phyloP scores from a whole-genome alignment of 2,113 vertebrate species.

The Dipodomys merriami region DNA sequence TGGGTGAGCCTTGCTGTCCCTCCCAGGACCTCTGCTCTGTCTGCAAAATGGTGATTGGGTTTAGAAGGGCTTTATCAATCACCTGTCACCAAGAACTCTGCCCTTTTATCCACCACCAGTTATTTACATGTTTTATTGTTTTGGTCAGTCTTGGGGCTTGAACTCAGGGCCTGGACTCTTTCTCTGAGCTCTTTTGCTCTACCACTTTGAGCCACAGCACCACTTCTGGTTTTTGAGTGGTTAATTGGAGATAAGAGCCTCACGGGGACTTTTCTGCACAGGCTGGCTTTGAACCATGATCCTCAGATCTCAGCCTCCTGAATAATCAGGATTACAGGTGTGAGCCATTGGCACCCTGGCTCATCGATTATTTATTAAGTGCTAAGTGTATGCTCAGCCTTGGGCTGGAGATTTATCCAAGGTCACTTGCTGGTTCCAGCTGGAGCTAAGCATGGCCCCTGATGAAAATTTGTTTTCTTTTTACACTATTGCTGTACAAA shows the following conservation, averaged over 20 bases:
- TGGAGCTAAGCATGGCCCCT: not conserved
- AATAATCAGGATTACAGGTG: no score
- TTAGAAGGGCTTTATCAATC: not conserved
- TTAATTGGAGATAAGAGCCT: no score
- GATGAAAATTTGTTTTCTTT: not conserved
- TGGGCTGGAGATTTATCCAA: not conserved
- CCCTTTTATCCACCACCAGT: not conserved
- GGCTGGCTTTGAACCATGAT: no score
- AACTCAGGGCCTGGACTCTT: no score
- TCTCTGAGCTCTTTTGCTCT: no score
- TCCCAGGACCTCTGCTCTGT: not conserved
- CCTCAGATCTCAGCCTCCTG: no score
- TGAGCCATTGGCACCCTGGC: no score
- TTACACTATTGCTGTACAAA: not conserved
- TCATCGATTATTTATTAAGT: not conserved
- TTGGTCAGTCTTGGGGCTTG: no score
- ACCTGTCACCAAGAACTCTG: not conserved
- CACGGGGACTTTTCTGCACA: no score
- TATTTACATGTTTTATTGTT: not conserved
- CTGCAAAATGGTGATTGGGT: not conserved
- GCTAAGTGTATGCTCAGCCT: not conserved
- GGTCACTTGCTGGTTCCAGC: not conserved
- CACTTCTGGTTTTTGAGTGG: no score
- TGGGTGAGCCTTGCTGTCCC: not conserved
- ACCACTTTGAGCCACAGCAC: no score